Base-by-base conservation (phyloP, 2,888 invertebrate genomes). In the Nematopogon swammerdamellus region DNA sequence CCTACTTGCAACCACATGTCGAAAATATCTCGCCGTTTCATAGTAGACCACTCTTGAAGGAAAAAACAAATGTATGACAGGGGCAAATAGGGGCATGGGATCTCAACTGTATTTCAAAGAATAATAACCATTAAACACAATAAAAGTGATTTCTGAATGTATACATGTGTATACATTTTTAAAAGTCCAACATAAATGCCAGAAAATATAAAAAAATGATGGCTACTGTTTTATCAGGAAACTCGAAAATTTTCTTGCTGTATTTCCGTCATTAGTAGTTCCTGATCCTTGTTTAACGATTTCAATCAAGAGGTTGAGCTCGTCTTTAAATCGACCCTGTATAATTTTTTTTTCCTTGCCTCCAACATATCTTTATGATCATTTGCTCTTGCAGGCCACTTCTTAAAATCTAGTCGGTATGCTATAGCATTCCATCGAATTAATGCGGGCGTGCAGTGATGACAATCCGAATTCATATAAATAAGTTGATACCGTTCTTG, bases 221-320 rank as follows among this genome's bases (percentile, higher is more conserved):
- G 8, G 46, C 51, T 29, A 57, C 56, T 45, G 54, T 55, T 52
- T 54, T 56, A 14, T 52, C 30, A 8, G 55, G 52, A 47, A 36
- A 36, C 44, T 51, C 50, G 51, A 55, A 52, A 52, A 53, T n/a
- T 19, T 52, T 49, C 49, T 52, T 10, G 51, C 54, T 2, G 44
- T 47, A 48, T 54, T 54, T 5, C 51, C 51, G 19, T 53, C 53
- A 36, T 53, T 52, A 1, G 47, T 52, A 2, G 50, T 49, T 25
- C 50, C 53, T 14, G 48, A 46, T 2, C 51, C 51, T 51, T 54
- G 50, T 44, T 55, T 53, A 1, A 52, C 52, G 2, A 49, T n/a
- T 47, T 53, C 53, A 11, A 55, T 50, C n/a, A 53, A 44, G 2
- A 53, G 49, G 19, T 48, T 49, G 1, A 53, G 45, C 18, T 52